phyloP scores from a whole-genome alignment of 2,797 vertebrate species.

The Psittacula derbiana region DNA sequence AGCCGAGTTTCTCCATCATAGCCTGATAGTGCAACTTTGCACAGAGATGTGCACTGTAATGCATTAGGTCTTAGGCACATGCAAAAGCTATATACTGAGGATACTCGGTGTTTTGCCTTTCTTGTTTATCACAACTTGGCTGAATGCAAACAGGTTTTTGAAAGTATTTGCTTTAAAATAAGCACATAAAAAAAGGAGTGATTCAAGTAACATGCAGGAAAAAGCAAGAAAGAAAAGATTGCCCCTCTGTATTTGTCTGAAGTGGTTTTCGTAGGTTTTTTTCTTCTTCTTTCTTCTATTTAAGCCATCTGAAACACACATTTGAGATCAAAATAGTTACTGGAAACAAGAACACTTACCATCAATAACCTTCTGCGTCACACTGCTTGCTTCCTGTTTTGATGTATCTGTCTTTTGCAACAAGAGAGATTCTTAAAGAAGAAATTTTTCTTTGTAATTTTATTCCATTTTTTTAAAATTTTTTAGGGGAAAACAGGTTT shows the following conservation, averaged over 20 bases:
- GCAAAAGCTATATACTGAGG: neutral
- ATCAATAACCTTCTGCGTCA: neutral
- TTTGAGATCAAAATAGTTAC: neutral
- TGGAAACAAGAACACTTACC: neutral
- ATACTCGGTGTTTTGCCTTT: neutral
- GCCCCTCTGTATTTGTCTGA: neutral
- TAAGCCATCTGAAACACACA: neutral
- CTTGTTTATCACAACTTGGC: neutral
- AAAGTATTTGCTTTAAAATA: neutral
- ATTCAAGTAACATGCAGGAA: neutral
- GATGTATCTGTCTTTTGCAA: neutral
- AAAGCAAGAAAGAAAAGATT: neutral
- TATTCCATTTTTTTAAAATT: neutral
- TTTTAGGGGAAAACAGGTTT: neutral
- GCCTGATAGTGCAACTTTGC: neutral
- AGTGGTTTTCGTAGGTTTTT: neutral
- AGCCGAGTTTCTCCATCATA: neutral
- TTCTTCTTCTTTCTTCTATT: neutral
- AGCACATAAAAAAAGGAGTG: fast-evolving
- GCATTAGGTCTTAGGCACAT: neutral
- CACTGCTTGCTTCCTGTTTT: neutral
- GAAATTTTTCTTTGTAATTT: neutral
- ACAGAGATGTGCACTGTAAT: neutral
- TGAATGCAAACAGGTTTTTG: neutral
- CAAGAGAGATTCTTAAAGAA: neutral